Evolutionary conservation across 2,113 vertebrate genomes (phyloP), one percentile per base, ranked within the genome.

Genomic region (Ophiodon elongatus): DNA sequence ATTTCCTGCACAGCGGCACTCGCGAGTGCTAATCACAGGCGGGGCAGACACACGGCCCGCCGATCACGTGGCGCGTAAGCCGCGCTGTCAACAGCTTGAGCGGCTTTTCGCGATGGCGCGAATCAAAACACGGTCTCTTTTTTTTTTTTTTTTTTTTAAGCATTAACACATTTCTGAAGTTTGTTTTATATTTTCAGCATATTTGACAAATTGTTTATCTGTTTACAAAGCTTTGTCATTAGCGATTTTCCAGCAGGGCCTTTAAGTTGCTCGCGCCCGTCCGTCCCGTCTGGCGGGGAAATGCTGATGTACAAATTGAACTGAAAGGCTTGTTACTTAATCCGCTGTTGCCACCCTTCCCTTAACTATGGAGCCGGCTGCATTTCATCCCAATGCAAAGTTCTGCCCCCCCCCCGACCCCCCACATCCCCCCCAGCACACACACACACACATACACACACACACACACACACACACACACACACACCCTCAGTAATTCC

Each of bases 241-340:
- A 93, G 94, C 23, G 85, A 95, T 96, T 96, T 96, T 95, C 94
- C 94, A 87, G 80, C 33, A 68, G 82, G 91, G 86, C 90, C 77
- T 93, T 92, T 91, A 91, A 90, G 92, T 86, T 89, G 43, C 43
- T 29, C 29, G 31, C 62, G 69, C n/a, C 86, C 41, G 37, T 76
- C 76, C 71, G 79, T 85, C 89, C 75, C 68, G 79, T 85, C 89
- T 73, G 73, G 63, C 5, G 45, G 56, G 80, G 68, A 94, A 95
- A 96, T 95, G 91, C 95, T 96, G 95, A 95, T 93, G 94, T 94
- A 95, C 94, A 96, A 96, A 95, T 96, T 92, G 91, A 94, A 95
- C 67, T 94, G 95, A 96, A 95, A 95, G 80, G 94, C 95, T 94
- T 95, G 92, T 88, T 86, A 83, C 85, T 92, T 96, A 96, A 96